Base-by-base conservation (phyloP, 2,888 invertebrate genomes). In the Eretmocerus hayati region DNA sequence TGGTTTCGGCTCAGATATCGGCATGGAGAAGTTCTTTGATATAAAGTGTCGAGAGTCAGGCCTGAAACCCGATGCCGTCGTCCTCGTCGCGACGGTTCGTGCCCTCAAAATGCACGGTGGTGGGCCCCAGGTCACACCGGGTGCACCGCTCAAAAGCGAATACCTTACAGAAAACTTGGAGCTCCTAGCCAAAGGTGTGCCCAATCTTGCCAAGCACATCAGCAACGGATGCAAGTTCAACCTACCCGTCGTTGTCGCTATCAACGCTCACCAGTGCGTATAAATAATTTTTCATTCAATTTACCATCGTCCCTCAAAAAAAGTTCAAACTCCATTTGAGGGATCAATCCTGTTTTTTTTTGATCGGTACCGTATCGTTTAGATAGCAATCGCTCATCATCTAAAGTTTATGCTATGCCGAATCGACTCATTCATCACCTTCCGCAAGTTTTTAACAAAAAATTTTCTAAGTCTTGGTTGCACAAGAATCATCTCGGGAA, bases 21-120 rank as follows among this genome's bases (percentile, higher is more conserved):
- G 91, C 43, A 90, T 95, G 90, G 96, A 97, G 75, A 97, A 97
- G 73, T 95, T 96, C 77, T 90, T 94, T 74, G 83, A 96, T 72
- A 95, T 97, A 51, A 97, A 97, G 75, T 95, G 94, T 60, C 83
- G 95, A 18, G 84, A 86, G 47, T 93, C 94, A 11, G 90, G 87
- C 0, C 81, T 87, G 55, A 65, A 76, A 15, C 96, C 97, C 5
- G 85, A 88, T 74, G 92, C 88, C 56, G 87, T 91, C 11, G 94
- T 99, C 0, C 75, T 99, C 36, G 97, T 99, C 32, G 81, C 89
- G 1, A 95, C 97, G 0, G 81, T 97, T 18, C 78, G 97, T 54
- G 97, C 99, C 16, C 78, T 99, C 46, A 99, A 99, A 77, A 94
- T 97, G 93, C 99, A 99, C 72, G 99, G 99, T 22, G 97, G 97